Base-by-base conservation (phyloP, 2,113 vertebrate species). In the Rhabdomys dilectus region DNA sequence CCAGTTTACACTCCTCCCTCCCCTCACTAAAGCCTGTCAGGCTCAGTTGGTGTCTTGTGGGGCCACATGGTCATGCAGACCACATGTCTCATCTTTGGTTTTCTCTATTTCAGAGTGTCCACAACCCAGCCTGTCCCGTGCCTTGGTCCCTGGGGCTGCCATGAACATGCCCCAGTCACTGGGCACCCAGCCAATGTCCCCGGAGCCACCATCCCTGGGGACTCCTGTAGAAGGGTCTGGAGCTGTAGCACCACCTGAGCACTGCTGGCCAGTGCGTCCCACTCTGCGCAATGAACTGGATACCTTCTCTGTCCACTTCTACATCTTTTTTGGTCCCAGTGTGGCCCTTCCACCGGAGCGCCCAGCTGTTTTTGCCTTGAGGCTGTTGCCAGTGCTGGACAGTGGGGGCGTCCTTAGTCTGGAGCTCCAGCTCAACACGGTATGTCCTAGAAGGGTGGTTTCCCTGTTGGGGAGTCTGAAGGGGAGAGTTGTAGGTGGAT, bases 161-260 rank as follows among this genome's bases (percentile, higher is more conserved):
- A 99, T 99, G 98, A 99, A 99, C 98, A 99, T 99, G 99, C 99
- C 99, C 3, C 99, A 99, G 97, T 99, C 99, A 24, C 99, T 99
- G 3, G 99, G 99, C 88, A 99, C 98, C 0, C 98, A 98, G 2
- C 99, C 76, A 88, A 98, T n/a, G 97, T 98, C 95, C 93, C 98
- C 89, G 88, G 98, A 26, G 48, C 97, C 98, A 62, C 97, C 29
- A 95, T 96, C 96, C 56, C 86, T 88, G 15, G 42, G 0, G 84
- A 98, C 93, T 66, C 95, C 95, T 1, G 94, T 95, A 9, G 97
- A 97, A 26, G 92, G 58, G 15, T 42, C 80, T 84, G 93, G 16
- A 66, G 48, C 0, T 0, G 85, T 0, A 94, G 98, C 94, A 58
- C 98, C 56, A 93, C 91, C 93, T 4, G 98, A 92, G 64, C 96